phyloP scores from a whole-genome alignment of 2,113 vertebrate species.

The Hucho hucho region DNA sequence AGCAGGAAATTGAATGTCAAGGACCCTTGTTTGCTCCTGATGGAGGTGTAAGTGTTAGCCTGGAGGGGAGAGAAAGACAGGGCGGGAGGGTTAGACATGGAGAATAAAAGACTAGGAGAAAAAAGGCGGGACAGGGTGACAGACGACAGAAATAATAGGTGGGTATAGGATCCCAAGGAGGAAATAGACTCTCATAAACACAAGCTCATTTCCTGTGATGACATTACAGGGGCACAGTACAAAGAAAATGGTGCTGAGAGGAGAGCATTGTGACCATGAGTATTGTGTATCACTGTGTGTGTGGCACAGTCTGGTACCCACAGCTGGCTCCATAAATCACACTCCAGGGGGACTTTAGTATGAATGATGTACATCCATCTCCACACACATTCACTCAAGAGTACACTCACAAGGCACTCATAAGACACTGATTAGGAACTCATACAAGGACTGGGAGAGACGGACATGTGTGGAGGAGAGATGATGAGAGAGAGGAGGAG shows the following conservation, averaged over 20 bases:
- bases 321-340: constrained; percentile 61
- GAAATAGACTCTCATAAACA: constrained; percentile 37
- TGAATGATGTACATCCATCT: constrained; percentile 53
- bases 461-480: neutral
- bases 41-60: constrained; percentile 69
- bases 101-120: constrained; percentile 25
- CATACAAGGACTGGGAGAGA: neutral
- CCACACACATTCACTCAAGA: constrained; percentile 9
- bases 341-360: constrained; percentile 47
- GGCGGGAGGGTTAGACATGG: constrained; percentile 18
- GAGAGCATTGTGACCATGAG: constrained; percentile 29
- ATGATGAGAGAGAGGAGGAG: constrained; percentile 1
- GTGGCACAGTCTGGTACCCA: constrained; percentile 37
- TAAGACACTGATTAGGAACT: constrained; percentile 50
- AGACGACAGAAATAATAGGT: constrained; percentile 14
- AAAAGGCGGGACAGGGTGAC: constrained; percentile 7
- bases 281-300: constrained; percentile 5
- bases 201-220: constrained; percentile 42
- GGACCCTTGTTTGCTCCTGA: constrained; percentile 76
- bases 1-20: constrained; percentile 82
- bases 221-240: constrained; percentile 34
- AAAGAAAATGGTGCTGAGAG: constrained; percentile 39
- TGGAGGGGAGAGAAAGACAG: constrained; percentile 44
- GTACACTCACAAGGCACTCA: constrained; percentile 30
- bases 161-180: constrained; percentile 23